Conservation (phyloP, 1,140 invertebrate species). For the Drosophila nigromelanica region DNA sequence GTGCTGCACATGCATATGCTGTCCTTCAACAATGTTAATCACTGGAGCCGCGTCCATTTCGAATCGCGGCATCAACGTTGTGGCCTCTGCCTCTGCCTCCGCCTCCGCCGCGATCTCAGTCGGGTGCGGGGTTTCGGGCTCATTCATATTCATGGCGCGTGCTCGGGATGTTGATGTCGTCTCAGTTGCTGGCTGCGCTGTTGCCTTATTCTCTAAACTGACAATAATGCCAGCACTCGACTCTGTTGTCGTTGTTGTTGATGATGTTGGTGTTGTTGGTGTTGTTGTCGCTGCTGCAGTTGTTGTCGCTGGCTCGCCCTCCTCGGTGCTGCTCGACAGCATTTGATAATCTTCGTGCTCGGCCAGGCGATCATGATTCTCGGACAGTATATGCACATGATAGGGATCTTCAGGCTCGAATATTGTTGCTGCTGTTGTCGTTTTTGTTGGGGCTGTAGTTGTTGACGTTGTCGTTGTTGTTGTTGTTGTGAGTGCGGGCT, state of each 20-base stretch:
- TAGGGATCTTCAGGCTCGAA: constrained; percentile 77
- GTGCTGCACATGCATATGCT: constrained; percentile 48
- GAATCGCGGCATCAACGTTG: constrained; percentile 52
- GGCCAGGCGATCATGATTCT: constrained; percentile 82
- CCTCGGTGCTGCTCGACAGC: constrained; percentile 75
- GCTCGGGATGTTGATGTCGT: constrained; percentile 65
- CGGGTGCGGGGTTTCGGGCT: constrained; percentile 39
- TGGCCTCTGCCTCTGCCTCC: constrained; percentile 37
- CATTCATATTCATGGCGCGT: constrained; percentile 83
- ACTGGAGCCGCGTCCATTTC: constrained; percentile 47
- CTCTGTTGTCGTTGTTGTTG: constrained; percentile 42
- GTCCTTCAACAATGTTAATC: constrained; percentile 80
- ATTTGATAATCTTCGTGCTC: constrained; percentile 83
- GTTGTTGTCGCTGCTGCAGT: constrained; percentile 27
- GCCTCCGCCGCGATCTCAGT: constrained; percentile 19
- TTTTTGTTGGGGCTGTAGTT: constrained; percentile 25
- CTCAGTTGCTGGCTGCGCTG: constrained; percentile 58
- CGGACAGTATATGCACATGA: constrained; percentile 82
- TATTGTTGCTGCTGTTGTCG: constrained; percentile 30
- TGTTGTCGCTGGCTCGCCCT: constrained; percentile 49
- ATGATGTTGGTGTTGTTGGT: constrained; percentile 19
- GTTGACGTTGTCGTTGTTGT: constrained; percentile 35
- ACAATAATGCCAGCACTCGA: constrained; percentile 63
- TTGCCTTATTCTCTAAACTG: constrained; percentile 72
- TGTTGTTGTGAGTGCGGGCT: constrained; percentile 27